Base-by-base conservation (phyloP, 2,113 vertebrate species). In the Kryptolebias marmoratus region DNA sequence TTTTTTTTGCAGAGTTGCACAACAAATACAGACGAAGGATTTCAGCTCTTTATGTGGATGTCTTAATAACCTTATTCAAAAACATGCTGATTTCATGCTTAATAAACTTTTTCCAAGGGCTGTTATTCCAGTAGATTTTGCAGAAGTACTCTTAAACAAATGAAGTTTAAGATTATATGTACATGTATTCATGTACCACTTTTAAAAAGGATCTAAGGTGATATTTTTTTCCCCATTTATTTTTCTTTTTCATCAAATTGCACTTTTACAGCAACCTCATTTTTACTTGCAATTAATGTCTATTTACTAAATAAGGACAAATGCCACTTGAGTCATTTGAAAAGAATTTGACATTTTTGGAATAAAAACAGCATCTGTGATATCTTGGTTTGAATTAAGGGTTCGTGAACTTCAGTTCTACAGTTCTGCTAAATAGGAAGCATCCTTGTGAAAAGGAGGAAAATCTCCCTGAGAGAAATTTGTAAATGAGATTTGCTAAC, bases 401-500 rank as follows among this genome's bases (percentile, higher is more conserved):
- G 53, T 60, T 32, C 58, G 16, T 49, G 54, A 73, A 75, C 75
- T 79, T 49, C 22, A 64, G 71, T 71, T 50, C 49, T 15, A 48
- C 31, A 68, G 65, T 59, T 77, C 71, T 67, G 68, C 75, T 76
- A 81, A 79, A 77, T 73, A 70, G 68, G 60, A 81, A 68, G 61
- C 67, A 69, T 77, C 56, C 71, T 66, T 70, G 71, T 72, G 65
- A 16, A 59, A 80, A 64, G 31, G 67, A 71, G 58, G 62, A 14
- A 66, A 48, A 66, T 85, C 83, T 83, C 53, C 71, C 54, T 30
- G 45, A 12, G 65, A 75, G 77, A 77, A 81, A 79, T 78, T 71
- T 81, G 73, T 81, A 89, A 89, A 90, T 89, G 83, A 83, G 85
- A 89, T 88, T 83, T 80, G 68, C 73, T 73, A 79, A 89, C 83